phyloP scores from a whole-genome alignment of 2,888 invertebrate genomes.

The Bimastos eiseni region DNA sequence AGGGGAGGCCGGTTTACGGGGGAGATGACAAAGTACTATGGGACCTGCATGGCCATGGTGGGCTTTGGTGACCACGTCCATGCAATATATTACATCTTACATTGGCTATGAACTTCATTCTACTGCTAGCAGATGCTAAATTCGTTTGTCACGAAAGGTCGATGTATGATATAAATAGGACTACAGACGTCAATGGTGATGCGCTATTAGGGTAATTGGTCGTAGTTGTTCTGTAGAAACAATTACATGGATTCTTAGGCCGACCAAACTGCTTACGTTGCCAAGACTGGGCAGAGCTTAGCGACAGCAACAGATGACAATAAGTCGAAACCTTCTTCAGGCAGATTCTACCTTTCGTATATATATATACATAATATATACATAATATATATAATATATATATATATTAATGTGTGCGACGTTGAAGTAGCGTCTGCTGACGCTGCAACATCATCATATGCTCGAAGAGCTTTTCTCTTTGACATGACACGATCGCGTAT shows the following conservation, averaged over 20 bases:
- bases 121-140: too few species aligned
- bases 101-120: too few species aligned
- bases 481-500: background rate
- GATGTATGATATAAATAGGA: background rate
- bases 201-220: background rate
- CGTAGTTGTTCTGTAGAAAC: background rate
- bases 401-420: too few species aligned
- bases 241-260: background rate
- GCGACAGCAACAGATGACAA: background rate
- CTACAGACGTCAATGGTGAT: background rate
- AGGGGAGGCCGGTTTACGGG: too few species aligned
- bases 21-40: too few species aligned
- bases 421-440: background rate
- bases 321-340: background rate
- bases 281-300: background rate
- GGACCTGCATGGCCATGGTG: too few species aligned
- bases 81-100: too few species aligned
- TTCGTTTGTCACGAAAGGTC: too few species aligned
- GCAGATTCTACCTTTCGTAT: background rate
- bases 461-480: background rate
- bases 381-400: too few species aligned
- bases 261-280: background rate
- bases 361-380: too few species aligned
- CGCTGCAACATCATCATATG: background rate
- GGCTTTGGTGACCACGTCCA: too few species aligned